Evolutionary conservation across 1,140 invertebrate species (phyloP).

Genomic region (Bombus pascuorum): DNA sequence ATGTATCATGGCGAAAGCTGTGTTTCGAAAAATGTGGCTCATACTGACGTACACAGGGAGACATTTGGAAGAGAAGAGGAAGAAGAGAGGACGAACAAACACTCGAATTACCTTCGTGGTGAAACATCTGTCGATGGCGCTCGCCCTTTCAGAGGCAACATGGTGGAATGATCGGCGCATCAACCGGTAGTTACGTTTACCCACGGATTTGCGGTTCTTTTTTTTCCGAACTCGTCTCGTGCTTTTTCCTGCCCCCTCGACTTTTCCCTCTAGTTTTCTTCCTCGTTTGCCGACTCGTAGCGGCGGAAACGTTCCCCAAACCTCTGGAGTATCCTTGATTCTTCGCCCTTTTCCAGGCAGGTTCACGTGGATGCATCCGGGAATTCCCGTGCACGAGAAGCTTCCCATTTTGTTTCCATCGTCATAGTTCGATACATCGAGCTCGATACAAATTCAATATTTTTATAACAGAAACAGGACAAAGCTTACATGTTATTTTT

Average conservation of each 20-base stretch:
- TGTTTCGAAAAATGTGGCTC: background rate
- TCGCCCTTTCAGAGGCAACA: constrained; percentile 78
- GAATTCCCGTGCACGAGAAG: background rate
- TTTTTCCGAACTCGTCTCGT: constrained; percentile 53
- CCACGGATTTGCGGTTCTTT: constrained; percentile 81
- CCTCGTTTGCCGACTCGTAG: constrained; percentile 12
- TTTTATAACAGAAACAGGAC: background rate
- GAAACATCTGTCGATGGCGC: constrained; percentile 81
- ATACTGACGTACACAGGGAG: background rate
- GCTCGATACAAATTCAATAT: background rate
- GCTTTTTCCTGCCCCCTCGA: constrained; percentile 40
- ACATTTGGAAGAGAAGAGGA: background rate
- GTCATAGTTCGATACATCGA: background rate
- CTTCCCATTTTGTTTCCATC: background rate
- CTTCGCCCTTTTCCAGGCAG: constrained; percentile 33
- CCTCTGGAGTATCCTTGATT: constrained; percentile 26
- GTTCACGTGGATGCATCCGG: background rate
- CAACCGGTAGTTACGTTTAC: constrained; percentile 80
- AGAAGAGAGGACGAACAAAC: constrained; percentile 66
- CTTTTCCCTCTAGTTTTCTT: constrained; percentile 34
- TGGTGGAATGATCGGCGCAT: constrained; percentile 82
- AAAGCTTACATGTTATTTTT: background rate
- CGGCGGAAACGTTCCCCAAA: constrained; percentile 19
- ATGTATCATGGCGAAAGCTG: constrained; percentile 42
- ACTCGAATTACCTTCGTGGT: constrained; percentile 74